Base-by-base conservation (phyloP, 2,113 vertebrate species). In the Macrotis lagotis region DNA sequence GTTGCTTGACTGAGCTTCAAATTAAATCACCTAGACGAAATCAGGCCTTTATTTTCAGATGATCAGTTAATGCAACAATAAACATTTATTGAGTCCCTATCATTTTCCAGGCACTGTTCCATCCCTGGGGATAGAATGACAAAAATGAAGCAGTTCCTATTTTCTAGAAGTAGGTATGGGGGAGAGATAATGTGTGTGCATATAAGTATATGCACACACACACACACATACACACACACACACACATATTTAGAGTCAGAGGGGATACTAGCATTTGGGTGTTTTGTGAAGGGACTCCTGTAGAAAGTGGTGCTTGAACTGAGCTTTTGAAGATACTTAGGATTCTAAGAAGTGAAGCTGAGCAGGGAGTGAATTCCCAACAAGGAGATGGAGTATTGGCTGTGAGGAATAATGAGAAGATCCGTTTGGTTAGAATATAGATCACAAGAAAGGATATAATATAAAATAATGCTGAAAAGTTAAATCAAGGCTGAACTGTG, bases 11-110 rank as follows among this genome's bases (percentile, higher is more conserved):
- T 94, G 88, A 90, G 90, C 47, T 51, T 92, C 95, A 97, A 97
- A 96, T 95, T 96, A 96, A 98, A 95, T 96, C 94, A 96, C 93
- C 89, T 97, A 96, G 94, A 92, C 96, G 96, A 96, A 98, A 95
- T 93, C 95, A 97, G 88, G 94, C 88, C 93, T 95, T 6, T 2
- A 96, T 94, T 89, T 96, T 93, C 94, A 93, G 93, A 97, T 44
- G 66, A n/a, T 83, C 66, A 83, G 8, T 83, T 83, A 83, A 83
- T 83, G 44, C 37, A 44, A 44, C 66, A 44, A 5, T 31, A 24
- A 83, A 44, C 66, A 83, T 44, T 83, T 44, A 83, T 44, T 44
- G n/a, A n/a, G n/a, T 19, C 19, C 2, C 16, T 83, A 44, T 83
- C 7, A 8, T 83, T 6, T 83, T 22, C 66, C n/a, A 83, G 7